phyloP scores from a whole-genome alignment of 92 coral and sea anemone genomes.

The Pocillopora grandis region DNA sequence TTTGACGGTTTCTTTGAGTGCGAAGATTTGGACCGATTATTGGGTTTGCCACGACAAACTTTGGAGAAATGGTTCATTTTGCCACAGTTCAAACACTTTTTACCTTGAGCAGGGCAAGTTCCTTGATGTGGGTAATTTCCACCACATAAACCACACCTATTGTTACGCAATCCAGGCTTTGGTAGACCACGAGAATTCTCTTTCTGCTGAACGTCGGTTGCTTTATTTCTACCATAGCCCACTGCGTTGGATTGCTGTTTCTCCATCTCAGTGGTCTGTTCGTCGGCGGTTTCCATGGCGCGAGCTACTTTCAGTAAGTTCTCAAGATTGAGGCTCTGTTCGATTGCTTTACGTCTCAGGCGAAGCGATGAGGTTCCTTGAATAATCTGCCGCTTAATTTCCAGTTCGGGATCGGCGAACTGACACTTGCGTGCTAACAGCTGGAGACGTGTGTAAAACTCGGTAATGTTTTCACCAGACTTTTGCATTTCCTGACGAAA shows the following conservation, averaged over 20 bases:
- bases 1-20: constrained; percentile 13
- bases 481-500: constrained; percentile 43
- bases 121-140: too few relatives aligned
- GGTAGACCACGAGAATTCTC: not conserved
- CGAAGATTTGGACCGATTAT: constrained; percentile 29
- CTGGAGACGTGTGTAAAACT: constrained; percentile 45
- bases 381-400: constrained; percentile 52
- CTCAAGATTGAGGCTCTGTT: constrained; percentile 56
- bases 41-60: constrained; percentile 58
- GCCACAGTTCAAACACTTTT: constrained; percentile 54
- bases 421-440: constrained; percentile 50
- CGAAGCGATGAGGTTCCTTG: constrained; percentile 62
- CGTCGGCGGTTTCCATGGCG: constrained; percentile 60
- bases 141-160: too few relatives aligned
- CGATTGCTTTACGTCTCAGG: constrained; percentile 61
- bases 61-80: constrained; percentile 52
- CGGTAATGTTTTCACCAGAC: constrained; percentile 51
- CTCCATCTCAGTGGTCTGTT: constrained; percentile 59
- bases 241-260: constrained; percentile 55
- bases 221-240: constrained; percentile 11
- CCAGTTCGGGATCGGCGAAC: constrained; percentile 8
- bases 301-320: constrained; percentile 48
- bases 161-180: too few relatives aligned
- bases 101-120: too few relatives aligned
- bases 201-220: constrained; percentile 17